Evolutionary conservation across 2,888 invertebrate genomes (phyloP), one percentile per base, ranked within the genome.

Genomic region (Drosophila sordidapex): DNA sequence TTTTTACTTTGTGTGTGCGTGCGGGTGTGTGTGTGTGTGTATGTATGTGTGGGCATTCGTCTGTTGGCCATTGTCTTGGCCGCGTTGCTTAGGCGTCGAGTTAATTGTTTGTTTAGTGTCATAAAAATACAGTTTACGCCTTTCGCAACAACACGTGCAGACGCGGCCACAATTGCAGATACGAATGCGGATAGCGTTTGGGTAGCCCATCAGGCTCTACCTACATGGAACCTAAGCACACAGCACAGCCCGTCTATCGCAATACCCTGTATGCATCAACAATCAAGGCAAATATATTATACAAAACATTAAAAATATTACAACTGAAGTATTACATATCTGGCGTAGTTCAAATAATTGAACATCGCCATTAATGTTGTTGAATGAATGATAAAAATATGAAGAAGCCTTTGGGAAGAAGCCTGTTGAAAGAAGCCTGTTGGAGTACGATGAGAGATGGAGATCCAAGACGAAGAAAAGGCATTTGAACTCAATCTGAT

Each of bases 21-120:
- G 38, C 43, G 46, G 29, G 36, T 40, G 48, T 18, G 48, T 38
- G 18, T 36, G 25, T 5, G 38, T 38, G 18, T 18, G n/a, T 4
- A 6, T 27, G 46, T 18, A 13, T 29, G 40, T 35, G 48, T n/a
- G 36, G 36, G 31, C 31, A 43, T 46, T 51, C 48, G 52, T 59
- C 46, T 33, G 49, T 40, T 43, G 52, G 36, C 64, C 31, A 56
- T 71, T 67, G 76, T 70, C 79, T 73, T 66, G 66, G 81, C 46
- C 53, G 40, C 43, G 59, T 60, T 69, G 60, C 67, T 74, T 53
- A 43, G 76, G 70, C 80, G 81, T 68, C 61, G 71, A 77, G 87
- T 86, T 89, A 89, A 87, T 89, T 86, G 87, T 86, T 86, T 87
- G 81, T 83, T 83, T 83, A 87, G 89, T 88, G 82, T 77, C 87